A percentile compares a stretch with the other conserved stretches of the same genome.
These are phyloP conservation scores for Troides aeacus DNA, from an alignment of 2,888 invertebrate species.

Conservation along the genomic window DNA sequence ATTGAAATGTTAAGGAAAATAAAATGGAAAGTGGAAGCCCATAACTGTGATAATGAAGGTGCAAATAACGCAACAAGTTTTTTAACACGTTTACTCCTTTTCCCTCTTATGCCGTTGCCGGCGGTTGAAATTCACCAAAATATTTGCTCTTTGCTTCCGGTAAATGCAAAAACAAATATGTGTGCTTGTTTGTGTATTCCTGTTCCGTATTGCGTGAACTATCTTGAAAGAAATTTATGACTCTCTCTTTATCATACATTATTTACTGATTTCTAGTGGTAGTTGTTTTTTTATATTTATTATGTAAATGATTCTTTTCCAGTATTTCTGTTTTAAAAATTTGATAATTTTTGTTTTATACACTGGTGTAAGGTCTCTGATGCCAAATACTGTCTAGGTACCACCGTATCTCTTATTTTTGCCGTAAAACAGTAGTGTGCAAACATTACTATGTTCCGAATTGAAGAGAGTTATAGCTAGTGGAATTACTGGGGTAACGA, in stretches of 20 bases:
- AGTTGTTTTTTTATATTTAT: not conserved
- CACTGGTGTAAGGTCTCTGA: no score
- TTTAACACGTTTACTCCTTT: slow-evolving; percentile 58
- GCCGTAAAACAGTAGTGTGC: no score
- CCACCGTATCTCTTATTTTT: no score
- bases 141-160: slow-evolving; percentile 17
- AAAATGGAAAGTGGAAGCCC: slow-evolving; percentile 59
- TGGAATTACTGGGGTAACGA: no score
- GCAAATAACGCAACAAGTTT: slow-evolving; percentile 49
- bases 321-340: not conserved
- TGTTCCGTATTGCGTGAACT: slow-evolving; percentile 10
- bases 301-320: not conserved
- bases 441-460: no score
- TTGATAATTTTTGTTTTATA: not conserved
- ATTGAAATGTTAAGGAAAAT: slow-evolving; percentile 44
- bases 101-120: slow-evolving; percentile 38
- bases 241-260: not conserved
- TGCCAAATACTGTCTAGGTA: no score
- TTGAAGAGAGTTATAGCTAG: no score
- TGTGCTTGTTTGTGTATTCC: slow-evolving; percentile 3
- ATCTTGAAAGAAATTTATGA: slow-evolving; percentile 1
- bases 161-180: slow-evolving; percentile 20
- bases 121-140: slow-evolving; percentile 28
- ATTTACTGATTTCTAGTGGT: not conserved
- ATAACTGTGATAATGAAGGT: slow-evolving; percentile 57